Base-by-base conservation (phyloP, 2,888 invertebrate genomes). In the Arctia plantaginis region DNA sequence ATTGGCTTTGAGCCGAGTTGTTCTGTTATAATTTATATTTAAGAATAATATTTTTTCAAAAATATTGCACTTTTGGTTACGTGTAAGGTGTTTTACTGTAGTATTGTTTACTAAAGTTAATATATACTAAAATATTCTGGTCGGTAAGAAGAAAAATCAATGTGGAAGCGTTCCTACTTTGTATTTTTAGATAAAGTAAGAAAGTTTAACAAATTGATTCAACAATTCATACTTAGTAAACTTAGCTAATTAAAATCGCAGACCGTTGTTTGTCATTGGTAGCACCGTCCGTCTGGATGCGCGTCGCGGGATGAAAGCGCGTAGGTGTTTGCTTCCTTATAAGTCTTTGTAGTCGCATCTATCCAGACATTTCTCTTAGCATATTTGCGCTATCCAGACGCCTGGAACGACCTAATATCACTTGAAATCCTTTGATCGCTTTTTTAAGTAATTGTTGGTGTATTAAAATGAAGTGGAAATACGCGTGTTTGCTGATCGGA, bases 311-410 rank as follows among this genome's bases (percentile, higher is more conserved):
- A 91, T 90, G 90, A 92, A 92, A 93, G 89, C 80, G 90, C 78
- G 94, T 94, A 88, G 93, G 94, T 84, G 93, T 79, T 74, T 72
- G 74, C 82, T 89, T 89, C 89, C 90, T 88, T 94, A 94, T 92
- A 94, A 91, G 89, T 84, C 86, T 87, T 87, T 90, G 91, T 6
- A 87, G 83, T 84, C 79, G 72, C 73, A 78, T 77, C 81, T 76
- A 85, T 89, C 88, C 90, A 90, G 91, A 82, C 93, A 93, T 86
- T 88, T 78, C 80, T 85, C 82, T 82, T 82, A 80, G 82, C 76
- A 82, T 83, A 85, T 84, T 81, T 77, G 90, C 75, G 81, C 81
- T 69, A 81, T 79, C 78, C 77, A 80, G 88, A 92, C 91, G 93
- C 77, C 64, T 7, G 33, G n/a, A n/a, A 51, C 62, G 27, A 73